Evolutionary conservation across 2,888 invertebrate genomes (phyloP).

Genomic region (Metallyticus violacea): DNA sequence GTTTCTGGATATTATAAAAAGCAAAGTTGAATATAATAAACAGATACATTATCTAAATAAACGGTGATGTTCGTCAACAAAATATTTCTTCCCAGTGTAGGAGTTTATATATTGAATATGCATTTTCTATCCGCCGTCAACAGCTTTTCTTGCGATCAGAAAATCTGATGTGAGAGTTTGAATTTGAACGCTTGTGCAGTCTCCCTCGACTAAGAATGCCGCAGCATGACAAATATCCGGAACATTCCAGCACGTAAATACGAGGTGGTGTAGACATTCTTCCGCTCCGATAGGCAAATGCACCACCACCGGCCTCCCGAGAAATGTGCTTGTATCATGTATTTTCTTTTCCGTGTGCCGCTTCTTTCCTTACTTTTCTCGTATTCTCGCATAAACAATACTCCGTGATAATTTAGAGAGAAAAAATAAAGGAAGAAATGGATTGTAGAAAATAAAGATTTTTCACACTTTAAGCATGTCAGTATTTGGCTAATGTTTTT

Average conservation of each 20-base stretch:
- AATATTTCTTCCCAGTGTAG: no score
- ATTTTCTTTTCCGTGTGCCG: not conserved
- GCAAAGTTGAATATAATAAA: no score
- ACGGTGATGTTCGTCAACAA: no score
- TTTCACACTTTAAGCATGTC: no score
- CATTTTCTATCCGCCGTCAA: no score
- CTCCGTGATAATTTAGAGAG: not conserved
- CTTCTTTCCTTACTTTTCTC: not conserved
- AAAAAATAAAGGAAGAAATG: no score
- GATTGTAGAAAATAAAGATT: no score
- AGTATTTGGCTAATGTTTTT: no score
- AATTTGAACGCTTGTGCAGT: not conserved
- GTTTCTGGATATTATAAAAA: no score
- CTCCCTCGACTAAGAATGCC: not conserved
- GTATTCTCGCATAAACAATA: not conserved
- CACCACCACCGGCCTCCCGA: not conserved
- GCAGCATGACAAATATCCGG: not conserved
- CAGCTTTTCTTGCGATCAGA: no score
- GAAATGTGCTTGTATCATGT: not conserved
- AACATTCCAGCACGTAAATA: not conserved
- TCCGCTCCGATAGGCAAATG: not conserved
- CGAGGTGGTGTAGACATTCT: not conserved
- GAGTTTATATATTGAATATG: no score
- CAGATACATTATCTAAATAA: no score
- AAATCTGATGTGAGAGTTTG: not conserved